Conservation (phyloP, 2,888 invertebrate genomes). For the Nycteola revayana region DNA sequence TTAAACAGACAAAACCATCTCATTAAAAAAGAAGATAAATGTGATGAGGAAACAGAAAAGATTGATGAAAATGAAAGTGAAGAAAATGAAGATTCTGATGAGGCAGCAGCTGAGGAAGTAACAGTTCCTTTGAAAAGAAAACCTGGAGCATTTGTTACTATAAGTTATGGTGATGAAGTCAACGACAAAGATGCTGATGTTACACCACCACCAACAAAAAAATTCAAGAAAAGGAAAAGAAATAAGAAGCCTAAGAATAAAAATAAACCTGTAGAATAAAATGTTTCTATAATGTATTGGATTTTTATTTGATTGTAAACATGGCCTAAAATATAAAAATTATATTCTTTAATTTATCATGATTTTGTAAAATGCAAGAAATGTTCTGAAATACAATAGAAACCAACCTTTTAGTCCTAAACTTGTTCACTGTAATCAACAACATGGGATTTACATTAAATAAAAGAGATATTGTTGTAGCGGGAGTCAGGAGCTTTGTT, state of each 20-base stretch:
- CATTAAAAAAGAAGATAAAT: slow-evolving; percentile 62
- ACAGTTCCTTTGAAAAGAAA: slow-evolving; percentile 49
- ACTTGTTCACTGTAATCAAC: no score
- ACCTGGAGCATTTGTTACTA: slow-evolving; percentile 64
- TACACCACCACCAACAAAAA: slow-evolving; percentile 50
- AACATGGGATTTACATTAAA: no score
- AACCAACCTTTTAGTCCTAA: no score
- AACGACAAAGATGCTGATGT: slow-evolving; percentile 34
- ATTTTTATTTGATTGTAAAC: no score
- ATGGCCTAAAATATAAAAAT: no score
- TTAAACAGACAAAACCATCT: slow-evolving; percentile 76
- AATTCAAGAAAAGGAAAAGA: slow-evolving; percentile 58
- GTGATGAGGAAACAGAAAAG: slow-evolving; percentile 34
- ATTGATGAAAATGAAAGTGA: slow-evolving; percentile 31
- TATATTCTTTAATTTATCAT: no score
- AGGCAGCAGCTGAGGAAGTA: slow-evolving; percentile 31
- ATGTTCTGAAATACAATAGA: no score
- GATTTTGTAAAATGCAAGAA: no score
- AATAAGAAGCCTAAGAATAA: slow-evolving; percentile 54
- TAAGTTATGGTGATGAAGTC: slow-evolving; percentile 60
- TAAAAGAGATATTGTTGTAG: no score
- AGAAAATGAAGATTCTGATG: slow-evolving; percentile 44
- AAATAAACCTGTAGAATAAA: slow-evolving; percentile 21
- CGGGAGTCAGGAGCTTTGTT: no score
- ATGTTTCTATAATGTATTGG: no score